Base-by-base conservation (phyloP, 2,797 vertebrate genomes). In the Catostomus latipinnis region DNA sequence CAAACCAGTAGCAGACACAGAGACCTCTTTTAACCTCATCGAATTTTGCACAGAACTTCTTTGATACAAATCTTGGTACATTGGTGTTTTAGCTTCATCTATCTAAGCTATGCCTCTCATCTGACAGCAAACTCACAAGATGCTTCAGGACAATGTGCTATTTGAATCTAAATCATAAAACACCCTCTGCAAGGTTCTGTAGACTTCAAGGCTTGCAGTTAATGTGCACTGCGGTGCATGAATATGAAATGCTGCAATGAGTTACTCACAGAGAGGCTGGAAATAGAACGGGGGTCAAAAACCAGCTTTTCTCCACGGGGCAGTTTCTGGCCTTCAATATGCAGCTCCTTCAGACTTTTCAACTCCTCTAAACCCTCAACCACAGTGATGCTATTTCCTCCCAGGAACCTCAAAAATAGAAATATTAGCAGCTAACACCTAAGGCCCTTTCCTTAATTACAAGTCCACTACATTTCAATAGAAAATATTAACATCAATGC, bases 301-400 rank as follows among this genome's bases (percentile, higher is more conserved):
- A 96, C 89, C 86, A 99, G 94, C 93, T 96, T 98, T 89, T 98
- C 95, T 87, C 96, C 96, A 11, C 87, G 87, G 53, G 93, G 92
- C 81, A 99, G 95, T 84, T 88, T 95, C 84, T 99, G 98, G 85
- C 89, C 96, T 92, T 99, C 96, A 89, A 98, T 70, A 84, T 98
- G 97, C 81, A 99, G 94, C 89, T 99, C 98, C 86, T 92, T 93
- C 60, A 99, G 91, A 83, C 92, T 91, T 79, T 86, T 83, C 83
- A 96, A 85, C 86, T 90, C 90, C 89, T 99, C 96, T 86, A 99
- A 93, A 65, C 96, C 97, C 86, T 98, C 97, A 78, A 98, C 90
- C 78, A 98, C 92, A 22, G 94, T 88, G 84, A 99, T 97, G 85
- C 86, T 94, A 91, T 99, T 99, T 77, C 96, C 95, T 82, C 97